Base-by-base conservation (phyloP, 53 echinoderm and acorn worm species). In the Holothuria scabra region DNA sequence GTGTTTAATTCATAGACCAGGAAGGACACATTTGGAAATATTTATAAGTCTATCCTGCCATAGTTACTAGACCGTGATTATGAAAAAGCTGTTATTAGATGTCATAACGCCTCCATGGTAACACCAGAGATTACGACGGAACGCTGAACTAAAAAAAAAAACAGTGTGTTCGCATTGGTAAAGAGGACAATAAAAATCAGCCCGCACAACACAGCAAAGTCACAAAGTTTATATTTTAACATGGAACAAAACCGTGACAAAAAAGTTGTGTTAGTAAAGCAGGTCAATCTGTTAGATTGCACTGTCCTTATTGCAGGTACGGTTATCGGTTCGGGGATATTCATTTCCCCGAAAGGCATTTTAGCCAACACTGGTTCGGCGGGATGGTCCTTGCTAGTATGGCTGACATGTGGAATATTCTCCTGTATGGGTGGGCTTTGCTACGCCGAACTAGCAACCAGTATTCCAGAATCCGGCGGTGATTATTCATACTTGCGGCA, bases 251-350 rank as follows among this genome's bases (percentile, higher is more conserved):
- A 63, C 9, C 28, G 14, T 28, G 22, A 24, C 16, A 21, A 64
- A 10, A 64, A 64, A 64, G 91, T 94, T 18, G 86, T 68, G 19
- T 72, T 94, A 9, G 48, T 67, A 68, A 85, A 80, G 28, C 87
- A 91, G 29, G 57, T 94, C 13, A 87, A 81, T 11, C 33, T 88
- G 22, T 30, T 66, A 1, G 94, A 84, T 37, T 79, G 89, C 76
- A 80, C 89, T 12, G 86, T 79, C 19, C 61, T 91, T 19, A 66
- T 85, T n/a, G 91, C 90, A 13, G 96, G 96, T 20, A 88, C 67
- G 23, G 80, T 93, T 38, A 93, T 96, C n/a, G 96, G 96, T 1
- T 91, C 96, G 8, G 96, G 96, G 1, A 96, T 96, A 29, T 96
- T 96, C 76, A 84, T 96, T 20, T 89, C 90, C 14, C 91, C 91